Conservation (phyloP, 2,113 vertebrate genomes). For the Neogale vison region DNA sequence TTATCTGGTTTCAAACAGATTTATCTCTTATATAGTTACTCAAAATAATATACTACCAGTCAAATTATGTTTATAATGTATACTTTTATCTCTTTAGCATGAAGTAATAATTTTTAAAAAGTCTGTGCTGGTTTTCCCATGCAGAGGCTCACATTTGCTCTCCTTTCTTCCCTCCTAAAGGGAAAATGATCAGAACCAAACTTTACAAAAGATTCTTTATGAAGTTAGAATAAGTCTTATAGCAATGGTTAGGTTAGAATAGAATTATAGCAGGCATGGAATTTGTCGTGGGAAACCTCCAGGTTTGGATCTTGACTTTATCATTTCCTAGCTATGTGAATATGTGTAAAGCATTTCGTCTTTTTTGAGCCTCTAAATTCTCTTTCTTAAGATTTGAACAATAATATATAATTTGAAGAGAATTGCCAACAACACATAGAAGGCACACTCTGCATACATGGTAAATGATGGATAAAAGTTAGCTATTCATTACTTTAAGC, state of each 20-base stretch:
- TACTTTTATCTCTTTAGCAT: too few relatives aligned
- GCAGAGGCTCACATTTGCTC: neutral
- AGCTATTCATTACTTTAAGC: neutral
- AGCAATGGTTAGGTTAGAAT: neutral
- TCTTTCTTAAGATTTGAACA: neutral
- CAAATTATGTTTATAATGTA: too few relatives aligned
- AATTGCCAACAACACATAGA: neutral
- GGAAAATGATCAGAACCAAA: too few relatives aligned
- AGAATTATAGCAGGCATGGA: neutral
- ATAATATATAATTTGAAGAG: neutral
- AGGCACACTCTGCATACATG: fast-evolving
- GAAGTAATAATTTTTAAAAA: too few relatives aligned
- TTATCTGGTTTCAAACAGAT: neutral
- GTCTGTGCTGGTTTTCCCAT: neutral
- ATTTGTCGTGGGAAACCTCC: neutral
- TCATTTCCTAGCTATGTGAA: neutral
- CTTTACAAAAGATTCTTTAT: neutral
- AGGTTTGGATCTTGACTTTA: neutral
- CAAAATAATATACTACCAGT: too few relatives aligned
- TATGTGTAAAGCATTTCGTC: neutral
- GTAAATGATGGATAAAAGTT: neutral
- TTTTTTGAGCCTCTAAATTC: neutral
- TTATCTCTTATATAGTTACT: too few relatives aligned
- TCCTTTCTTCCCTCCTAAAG: too few relatives aligned
- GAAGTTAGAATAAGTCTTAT: neutral